phyloP scores from a whole-genome alignment of 1,140 invertebrate genomes.

The Homalodisca vitripennis region DNA sequence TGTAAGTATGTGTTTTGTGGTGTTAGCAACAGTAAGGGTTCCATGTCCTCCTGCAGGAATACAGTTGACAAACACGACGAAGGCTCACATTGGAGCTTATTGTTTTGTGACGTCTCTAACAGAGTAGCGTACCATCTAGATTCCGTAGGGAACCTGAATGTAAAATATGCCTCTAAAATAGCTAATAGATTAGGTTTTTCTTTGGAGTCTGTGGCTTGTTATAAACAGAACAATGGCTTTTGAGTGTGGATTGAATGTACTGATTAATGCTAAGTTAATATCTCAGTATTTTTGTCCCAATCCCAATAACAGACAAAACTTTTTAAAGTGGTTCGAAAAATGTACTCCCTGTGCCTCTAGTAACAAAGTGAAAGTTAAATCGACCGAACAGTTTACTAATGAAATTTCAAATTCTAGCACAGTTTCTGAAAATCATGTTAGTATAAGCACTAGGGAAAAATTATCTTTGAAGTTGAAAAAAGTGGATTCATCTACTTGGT shows the following conservation, averaged over 20 bases:
- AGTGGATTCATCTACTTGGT: too few relatives aligned
- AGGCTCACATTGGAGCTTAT: slow-evolving; percentile 15
- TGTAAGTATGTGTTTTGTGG: slow-evolving; percentile 8
- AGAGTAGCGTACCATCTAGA: slow-evolving; percentile 17
- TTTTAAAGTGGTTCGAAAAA: not conserved
- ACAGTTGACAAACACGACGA: slow-evolving; percentile 10
- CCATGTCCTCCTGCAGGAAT: not conserved
- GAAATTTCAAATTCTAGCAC: too few relatives aligned
- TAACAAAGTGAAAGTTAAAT: too few relatives aligned
- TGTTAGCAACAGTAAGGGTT: slow-evolving; percentile 5
- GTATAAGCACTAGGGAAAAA: too few relatives aligned
- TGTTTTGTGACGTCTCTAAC: slow-evolving; percentile 12
- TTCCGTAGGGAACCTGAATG: not conserved
- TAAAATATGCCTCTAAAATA: not conserved
- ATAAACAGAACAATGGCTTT: slow-evolving; percentile 12
- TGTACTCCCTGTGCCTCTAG: too few relatives aligned
- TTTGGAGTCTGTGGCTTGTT: not conserved
- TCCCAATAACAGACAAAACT: not conserved
- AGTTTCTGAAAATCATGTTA: too few relatives aligned
- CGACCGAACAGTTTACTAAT: too few relatives aligned
- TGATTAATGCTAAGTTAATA: slow-evolving; percentile 11
- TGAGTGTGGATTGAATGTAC: slow-evolving; percentile 14
- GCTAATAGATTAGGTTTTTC: not conserved
- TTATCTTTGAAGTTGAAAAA: too few relatives aligned
- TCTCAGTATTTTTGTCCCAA: not conserved